Evolutionary conservation across 1,140 invertebrate genomes (phyloP).

Genomic region (Psix sp.): DNA sequence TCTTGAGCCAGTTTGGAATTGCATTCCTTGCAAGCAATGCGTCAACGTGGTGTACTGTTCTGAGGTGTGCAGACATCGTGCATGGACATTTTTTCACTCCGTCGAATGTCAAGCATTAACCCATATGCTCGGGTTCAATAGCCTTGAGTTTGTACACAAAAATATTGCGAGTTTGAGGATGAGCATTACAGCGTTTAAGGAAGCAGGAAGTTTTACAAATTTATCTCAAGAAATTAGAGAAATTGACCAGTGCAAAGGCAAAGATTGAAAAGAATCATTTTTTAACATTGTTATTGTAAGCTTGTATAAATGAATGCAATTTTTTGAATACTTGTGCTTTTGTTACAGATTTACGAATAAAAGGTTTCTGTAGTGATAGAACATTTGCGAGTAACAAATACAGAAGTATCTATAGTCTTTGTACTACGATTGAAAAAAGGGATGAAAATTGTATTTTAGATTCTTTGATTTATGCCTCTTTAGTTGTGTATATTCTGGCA

Average conservation of each 20-base stretch:
- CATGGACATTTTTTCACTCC: constrained; percentile 83
- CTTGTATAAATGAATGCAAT: not conserved
- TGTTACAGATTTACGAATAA: constrained; percentile 61
- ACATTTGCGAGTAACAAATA: constrained; percentile 76
- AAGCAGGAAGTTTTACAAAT: not conserved
- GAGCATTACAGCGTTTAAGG: constrained; percentile 75
- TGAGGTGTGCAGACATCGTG: constrained; percentile 80
- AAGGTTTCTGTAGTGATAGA: constrained; percentile 70
- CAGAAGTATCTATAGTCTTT: constrained; percentile 83
- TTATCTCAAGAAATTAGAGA: constrained; percentile 70
- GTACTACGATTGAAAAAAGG: constrained; percentile 83
- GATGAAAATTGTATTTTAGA: constrained; percentile 85
- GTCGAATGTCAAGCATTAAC: constrained; percentile 85
- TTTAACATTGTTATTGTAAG: not conserved
- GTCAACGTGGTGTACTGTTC: constrained; percentile 83
- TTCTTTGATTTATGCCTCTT: constrained; percentile 82
- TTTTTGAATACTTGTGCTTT: not conserved
- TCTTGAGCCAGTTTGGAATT: constrained; percentile 78
- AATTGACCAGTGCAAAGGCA: constrained; percentile 67
- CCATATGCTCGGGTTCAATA: constrained; percentile 75
- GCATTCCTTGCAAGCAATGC: constrained; percentile 81
- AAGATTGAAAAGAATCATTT: constrained; percentile 22
- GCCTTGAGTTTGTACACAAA: not conserved
- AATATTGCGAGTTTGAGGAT: constrained; percentile 78
- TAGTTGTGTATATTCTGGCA: constrained; percentile 83